Evolutionary conservation across 2,888 invertebrate genomes (phyloP).

Genomic region (Himalopsyche japonica): DNA sequence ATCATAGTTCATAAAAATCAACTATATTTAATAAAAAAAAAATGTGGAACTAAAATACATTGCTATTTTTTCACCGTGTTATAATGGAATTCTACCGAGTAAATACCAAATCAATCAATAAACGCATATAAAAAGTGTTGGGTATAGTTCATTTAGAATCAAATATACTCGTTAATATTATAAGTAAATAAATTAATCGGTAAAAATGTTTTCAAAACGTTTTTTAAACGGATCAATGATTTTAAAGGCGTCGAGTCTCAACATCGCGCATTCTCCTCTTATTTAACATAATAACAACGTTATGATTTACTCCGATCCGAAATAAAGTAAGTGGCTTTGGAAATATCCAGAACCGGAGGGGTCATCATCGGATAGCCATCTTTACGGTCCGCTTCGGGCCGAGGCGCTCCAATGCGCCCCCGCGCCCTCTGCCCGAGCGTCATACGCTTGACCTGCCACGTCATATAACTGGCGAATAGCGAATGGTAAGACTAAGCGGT

Average conservation of each 20-base stretch:
- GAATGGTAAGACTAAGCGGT: background rate
- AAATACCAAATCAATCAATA: too few species aligned
- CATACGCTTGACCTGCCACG: background rate
- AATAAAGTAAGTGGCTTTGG: background rate
- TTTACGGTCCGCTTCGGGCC: background rate
- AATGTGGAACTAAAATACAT: too few species aligned
- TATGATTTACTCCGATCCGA: constrained; percentile 1
- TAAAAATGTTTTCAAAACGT: too few species aligned
- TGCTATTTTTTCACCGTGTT: too few species aligned
- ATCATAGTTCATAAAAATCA: too few species aligned
- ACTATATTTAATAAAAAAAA: too few species aligned
- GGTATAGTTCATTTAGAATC: too few species aligned
- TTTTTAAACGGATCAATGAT: too few species aligned
- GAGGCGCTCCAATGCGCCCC: background rate
- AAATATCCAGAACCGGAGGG: background rate
- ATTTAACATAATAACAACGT: background rate
- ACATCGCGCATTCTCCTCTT: background rate
- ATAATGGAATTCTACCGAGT: too few species aligned
- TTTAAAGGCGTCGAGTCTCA: background rate
- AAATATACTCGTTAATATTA: too few species aligned
- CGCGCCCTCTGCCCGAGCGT: background rate
- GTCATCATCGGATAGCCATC: constrained; percentile 1
- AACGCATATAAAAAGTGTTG: too few species aligned
- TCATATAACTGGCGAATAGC: background rate
- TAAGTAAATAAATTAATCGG: too few species aligned